A percentile compares a stretch with the other conserved stretches of the same genome.
Conservation (phyloP, 2,888 invertebrate genomes). For the Cacoxenus indagator region DNA sequence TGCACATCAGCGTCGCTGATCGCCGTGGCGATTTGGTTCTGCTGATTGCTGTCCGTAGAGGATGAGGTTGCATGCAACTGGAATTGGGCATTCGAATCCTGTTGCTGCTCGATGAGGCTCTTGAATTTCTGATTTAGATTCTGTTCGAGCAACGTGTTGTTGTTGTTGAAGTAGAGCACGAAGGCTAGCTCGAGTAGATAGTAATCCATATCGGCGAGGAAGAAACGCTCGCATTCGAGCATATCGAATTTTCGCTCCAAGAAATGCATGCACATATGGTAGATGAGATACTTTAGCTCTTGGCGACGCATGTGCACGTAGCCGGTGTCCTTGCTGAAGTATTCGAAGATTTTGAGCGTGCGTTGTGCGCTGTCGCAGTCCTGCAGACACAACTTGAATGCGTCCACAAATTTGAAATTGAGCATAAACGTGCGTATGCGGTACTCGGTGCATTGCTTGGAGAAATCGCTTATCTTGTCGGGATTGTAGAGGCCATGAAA, state of each 20-base stretch:
- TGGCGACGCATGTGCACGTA: constrained; percentile 69
- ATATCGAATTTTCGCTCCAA: constrained; percentile 66
- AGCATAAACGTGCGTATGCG: constrained; percentile 69
- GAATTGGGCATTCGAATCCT: background rate
- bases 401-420: constrained; percentile 70
- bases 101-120: constrained; percentile 53
- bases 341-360: constrained; percentile 69
- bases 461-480: constrained; percentile 65
- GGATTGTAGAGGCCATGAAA: constrained; percentile 70
- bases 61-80: background rate
- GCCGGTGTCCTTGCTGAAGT: constrained; percentile 71
- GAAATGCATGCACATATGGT: constrained; percentile 68
- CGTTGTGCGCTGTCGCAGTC: constrained; percentile 62
- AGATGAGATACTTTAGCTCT: constrained; percentile 70
- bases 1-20: constrained; percentile 26
- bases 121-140: constrained; percentile 68
- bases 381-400: constrained; percentile 67
- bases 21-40: constrained; percentile 28
- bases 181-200: constrained; percentile 69
- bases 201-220: constrained; percentile 69
- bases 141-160: constrained; percentile 66
- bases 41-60: constrained; percentile 43
- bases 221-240: constrained; percentile 68
- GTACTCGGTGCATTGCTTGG: constrained; percentile 65
- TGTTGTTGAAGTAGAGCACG: constrained; percentile 70